A percentile compares a stretch with the other conserved stretches of the same genome.
Conservation (phyloP, 2,888 invertebrate species). For the Spilosoma lubricipeda region DNA sequence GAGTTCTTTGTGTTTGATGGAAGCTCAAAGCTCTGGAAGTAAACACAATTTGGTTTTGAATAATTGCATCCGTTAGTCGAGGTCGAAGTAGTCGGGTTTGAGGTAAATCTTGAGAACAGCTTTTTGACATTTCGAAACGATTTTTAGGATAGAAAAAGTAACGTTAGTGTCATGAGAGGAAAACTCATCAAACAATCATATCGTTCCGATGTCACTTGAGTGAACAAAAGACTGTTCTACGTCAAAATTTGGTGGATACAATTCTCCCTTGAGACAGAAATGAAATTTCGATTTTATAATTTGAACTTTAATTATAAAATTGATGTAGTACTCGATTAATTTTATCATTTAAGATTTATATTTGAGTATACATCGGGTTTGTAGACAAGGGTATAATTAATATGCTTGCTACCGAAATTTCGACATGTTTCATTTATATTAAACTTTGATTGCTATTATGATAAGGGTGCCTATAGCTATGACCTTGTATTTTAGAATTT, state of each 20-base stretch:
- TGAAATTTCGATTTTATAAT: conserved; percentile 3
- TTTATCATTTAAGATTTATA: too few relatives aligned
- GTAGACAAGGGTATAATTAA: not conserved
- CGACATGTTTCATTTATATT: not conserved
- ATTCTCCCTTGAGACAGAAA: conserved; percentile 6
- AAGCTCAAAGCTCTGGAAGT: not conserved
- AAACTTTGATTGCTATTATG: not conserved
- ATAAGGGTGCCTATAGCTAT: not conserved
- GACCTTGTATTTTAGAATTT: not conserved
- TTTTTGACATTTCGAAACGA: not conserved
- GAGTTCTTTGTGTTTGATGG: not conserved
- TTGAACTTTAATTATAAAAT: not conserved
- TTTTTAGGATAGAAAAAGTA: not conserved
- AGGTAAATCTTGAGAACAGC: not conserved
- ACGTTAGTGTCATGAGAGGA: not conserved
- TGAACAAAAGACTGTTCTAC: conserved; percentile 6
- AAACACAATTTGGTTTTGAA: not conserved
- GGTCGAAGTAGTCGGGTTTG: too few relatives aligned
- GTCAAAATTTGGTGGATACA: conserved; percentile 7
- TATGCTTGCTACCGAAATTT: not conserved
- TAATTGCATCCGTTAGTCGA: not conserved
- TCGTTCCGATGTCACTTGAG: conserved; percentile 1
- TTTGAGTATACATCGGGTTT: not conserved
- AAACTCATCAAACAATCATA: not conserved
- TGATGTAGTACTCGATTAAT: not conserved